These are phyloP conservation scores for Ophion costatus DNA, from an alignment of 2,888 invertebrate species.

Conservation along the genomic window DNA sequence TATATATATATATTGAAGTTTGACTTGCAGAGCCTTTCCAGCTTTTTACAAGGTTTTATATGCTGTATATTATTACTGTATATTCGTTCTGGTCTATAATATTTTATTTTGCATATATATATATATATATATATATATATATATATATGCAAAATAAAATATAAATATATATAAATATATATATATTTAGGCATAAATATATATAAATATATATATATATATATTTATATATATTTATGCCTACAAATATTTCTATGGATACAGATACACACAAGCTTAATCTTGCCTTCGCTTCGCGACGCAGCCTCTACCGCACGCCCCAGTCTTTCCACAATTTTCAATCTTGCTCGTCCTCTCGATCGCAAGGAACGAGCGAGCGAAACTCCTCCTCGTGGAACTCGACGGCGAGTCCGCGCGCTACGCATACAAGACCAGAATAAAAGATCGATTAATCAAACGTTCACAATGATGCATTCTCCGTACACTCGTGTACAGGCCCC, in stretches of 20 bases:
- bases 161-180: too few species aligned
- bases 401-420: neutral
- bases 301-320: neutral
- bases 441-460: slow-evolving; percentile 60
- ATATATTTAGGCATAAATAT: too few species aligned
- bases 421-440: slow-evolving; percentile 33
- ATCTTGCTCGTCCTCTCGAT: slow-evolving; percentile 38
- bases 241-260: neutral
- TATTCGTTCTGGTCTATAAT: too few species aligned
- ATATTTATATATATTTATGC: neutral
- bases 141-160: too few species aligned
- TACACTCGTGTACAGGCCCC: neutral
- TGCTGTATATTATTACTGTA: too few species aligned
- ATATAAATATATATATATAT: too few species aligned
- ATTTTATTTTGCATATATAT: too few species aligned
- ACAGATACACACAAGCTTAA: slow-evolving; percentile 11
- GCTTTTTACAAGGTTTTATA: too few species aligned
- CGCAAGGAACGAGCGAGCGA: neutral
- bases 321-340: slow-evolving; percentile 51
- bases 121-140: too few species aligned
- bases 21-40: too few species aligned
- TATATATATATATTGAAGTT: too few species aligned
- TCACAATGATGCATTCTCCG: slow-evolving; percentile 54
- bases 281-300: slow-evolving; percentile 5
- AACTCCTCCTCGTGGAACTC: slow-evolving; percentile 4